phyloP scores from a whole-genome alignment of 1,140 invertebrate species.

The Penaeus chinensis region DNA sequence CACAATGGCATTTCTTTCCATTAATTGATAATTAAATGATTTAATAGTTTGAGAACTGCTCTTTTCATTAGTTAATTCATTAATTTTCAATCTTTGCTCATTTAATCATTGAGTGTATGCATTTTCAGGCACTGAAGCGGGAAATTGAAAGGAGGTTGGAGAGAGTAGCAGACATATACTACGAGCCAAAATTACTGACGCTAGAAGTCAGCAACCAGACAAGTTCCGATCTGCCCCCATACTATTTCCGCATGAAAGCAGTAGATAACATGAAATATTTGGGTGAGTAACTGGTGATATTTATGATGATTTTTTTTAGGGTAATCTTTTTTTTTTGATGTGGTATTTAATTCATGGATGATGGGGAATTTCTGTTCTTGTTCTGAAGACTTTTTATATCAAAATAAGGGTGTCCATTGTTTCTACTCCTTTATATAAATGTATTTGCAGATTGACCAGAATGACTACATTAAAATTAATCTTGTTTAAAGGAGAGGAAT shows the following conservation, averaged over 20 bases:
- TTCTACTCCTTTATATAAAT: no score
- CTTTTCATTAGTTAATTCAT: neutral
- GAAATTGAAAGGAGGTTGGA: slow-evolving; percentile 43
- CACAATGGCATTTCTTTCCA: no score
- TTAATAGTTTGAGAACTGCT: neutral
- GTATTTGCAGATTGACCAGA: no score
- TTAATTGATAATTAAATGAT: no score
- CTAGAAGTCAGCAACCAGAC: slow-evolving; percentile 27
- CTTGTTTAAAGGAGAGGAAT: no score
- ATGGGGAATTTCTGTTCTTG: no score
- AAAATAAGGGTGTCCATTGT: no score
- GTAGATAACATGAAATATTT: slow-evolving; percentile 54
- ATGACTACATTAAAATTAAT: neutral
- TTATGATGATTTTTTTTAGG: no score
- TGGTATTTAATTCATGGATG: no score
- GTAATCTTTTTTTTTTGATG: no score
- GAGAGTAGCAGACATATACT: slow-evolving; percentile 48
- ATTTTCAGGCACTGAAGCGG: slow-evolving; percentile 27
- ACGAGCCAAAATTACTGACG: slow-evolving; percentile 43
- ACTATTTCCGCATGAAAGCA: slow-evolving; percentile 52
- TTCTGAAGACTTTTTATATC: no score
- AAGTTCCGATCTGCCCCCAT: slow-evolving; percentile 33
- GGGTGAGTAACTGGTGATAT: neutral
- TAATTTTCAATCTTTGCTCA: neutral
- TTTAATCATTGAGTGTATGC: neutral